Percentiles rank a stretch among this genome's conserved stretches.
Conservation (phyloP, 2,888 invertebrate genomes). For the Octonoba sinensis region DNA sequence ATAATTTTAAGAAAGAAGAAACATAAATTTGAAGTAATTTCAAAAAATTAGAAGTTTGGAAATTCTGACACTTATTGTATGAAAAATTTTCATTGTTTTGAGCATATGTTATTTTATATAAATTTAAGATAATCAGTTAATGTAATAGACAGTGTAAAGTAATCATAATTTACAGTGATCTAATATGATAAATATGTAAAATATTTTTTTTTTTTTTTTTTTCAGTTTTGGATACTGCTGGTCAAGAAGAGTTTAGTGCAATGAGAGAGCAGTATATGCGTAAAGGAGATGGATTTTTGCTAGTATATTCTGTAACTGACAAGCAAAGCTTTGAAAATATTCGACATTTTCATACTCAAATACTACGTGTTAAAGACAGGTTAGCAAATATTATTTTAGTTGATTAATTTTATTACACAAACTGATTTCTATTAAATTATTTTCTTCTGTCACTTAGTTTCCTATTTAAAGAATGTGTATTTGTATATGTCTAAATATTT, state of each 20-base stretch:
- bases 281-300: conserved; percentile 91
- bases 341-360: conserved; percentile 88
- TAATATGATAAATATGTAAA: neutral
- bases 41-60: no score
- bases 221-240: conserved; percentile 91
- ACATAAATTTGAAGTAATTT: no score
- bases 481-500: neutral
- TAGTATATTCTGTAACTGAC: conserved; percentile 94
- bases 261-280: conserved; percentile 87
- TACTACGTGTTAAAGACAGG: conserved; percentile 88
- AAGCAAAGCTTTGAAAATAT: conserved; percentile 91
- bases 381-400: conserved; percentile 65
- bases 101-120: no score
- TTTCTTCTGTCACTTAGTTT: neutral
- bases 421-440: neutral
- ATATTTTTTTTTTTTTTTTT: neutral
- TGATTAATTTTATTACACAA: neutral
- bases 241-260: conserved; percentile 95
- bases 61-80: no score
- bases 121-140: neutral
- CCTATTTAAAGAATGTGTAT: neutral
- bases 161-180: neutral
- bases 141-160: neutral
- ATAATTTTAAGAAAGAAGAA: no score
- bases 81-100: neutral